Conservation (phyloP, 92 coral and sea anemone genomes). For the Umimayanthus kanabou region DNA sequence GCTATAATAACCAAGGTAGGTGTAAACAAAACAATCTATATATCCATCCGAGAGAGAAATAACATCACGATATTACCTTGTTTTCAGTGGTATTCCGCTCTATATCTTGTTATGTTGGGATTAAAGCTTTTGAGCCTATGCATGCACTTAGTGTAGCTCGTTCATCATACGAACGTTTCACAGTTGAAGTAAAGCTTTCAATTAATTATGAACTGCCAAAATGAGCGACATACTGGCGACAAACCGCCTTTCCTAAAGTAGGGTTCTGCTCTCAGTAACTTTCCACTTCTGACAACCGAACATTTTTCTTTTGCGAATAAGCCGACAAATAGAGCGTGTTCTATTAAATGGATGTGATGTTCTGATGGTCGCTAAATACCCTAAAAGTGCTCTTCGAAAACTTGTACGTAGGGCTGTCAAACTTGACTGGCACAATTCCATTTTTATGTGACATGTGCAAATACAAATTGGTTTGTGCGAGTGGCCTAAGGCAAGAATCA, state of each 20-base stretch:
- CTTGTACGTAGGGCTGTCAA: not conserved
- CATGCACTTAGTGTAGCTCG: not conserved
- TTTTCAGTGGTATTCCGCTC: not conserved
- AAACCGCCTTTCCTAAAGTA: not conserved
- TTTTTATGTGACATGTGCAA: not conserved
- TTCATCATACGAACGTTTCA: not conserved
- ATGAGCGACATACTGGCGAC: not conserved
- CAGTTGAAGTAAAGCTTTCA: not conserved
- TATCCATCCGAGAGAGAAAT: not conserved
- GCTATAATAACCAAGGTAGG: too few relatives aligned
- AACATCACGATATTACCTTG: not conserved
- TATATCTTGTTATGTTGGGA: not conserved
- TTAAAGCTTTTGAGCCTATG: not conserved
- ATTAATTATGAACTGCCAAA: not conserved
- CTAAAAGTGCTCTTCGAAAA: too few relatives aligned
- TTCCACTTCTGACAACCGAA: too few relatives aligned
- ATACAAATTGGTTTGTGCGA: not conserved
- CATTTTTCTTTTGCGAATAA: too few relatives aligned
- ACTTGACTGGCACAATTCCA: too few relatives aligned
- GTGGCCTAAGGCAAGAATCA: not conserved
- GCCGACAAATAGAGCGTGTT: not conserved
- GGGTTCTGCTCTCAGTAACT: not conserved
- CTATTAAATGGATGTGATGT: not conserved
- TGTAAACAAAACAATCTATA: too few relatives aligned
- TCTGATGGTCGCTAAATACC: not conserved